A percentile compares a stretch with the other conserved stretches of the same genome.
phyloP scores from a whole-genome alignment of 1,140 invertebrate species.

The Aphidius gifuensis region DNA sequence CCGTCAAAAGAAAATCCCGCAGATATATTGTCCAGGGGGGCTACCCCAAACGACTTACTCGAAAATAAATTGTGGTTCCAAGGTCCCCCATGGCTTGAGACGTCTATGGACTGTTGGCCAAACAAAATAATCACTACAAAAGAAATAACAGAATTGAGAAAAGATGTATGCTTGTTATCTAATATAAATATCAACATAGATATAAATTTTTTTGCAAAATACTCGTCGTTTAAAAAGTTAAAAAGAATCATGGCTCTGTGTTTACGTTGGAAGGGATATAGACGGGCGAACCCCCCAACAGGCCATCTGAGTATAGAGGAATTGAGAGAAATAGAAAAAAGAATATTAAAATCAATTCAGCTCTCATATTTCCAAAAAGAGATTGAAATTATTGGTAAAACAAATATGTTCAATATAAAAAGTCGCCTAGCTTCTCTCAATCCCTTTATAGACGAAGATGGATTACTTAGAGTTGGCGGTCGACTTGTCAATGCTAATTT shows the following conservation, averaged over 20 bases:
- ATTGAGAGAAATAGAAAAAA: neutral
- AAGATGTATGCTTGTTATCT: no score
- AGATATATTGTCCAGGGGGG: no score
- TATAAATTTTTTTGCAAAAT: no score
- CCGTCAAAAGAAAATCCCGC: no score
- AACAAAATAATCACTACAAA: no score
- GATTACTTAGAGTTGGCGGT: slow-evolving; percentile 39
- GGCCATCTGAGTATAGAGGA: slow-evolving; percentile 1
- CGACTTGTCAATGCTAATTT: neutral
- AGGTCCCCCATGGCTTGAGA: no score
- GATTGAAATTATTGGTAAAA: neutral
- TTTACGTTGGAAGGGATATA: slow-evolving; percentile 35
- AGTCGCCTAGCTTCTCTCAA: slow-evolving; percentile 21
- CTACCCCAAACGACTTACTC: no score
- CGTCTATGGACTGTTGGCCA: no score
- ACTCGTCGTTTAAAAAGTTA: slow-evolving; percentile 6
- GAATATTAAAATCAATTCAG: neutral
- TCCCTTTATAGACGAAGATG: slow-evolving; percentile 42
- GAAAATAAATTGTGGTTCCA: no score
- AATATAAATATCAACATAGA: slow-evolving; percentile 26
- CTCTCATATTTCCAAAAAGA: neutral
- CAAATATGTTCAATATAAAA: neutral
- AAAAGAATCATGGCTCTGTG: slow-evolving; percentile 27
- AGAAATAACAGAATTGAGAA: no score
- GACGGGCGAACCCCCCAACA: slow-evolving; percentile 35